phyloP scores from a whole-genome alignment of 2,797 vertebrate species.

The Hydrocynus forskahlii region DNA sequence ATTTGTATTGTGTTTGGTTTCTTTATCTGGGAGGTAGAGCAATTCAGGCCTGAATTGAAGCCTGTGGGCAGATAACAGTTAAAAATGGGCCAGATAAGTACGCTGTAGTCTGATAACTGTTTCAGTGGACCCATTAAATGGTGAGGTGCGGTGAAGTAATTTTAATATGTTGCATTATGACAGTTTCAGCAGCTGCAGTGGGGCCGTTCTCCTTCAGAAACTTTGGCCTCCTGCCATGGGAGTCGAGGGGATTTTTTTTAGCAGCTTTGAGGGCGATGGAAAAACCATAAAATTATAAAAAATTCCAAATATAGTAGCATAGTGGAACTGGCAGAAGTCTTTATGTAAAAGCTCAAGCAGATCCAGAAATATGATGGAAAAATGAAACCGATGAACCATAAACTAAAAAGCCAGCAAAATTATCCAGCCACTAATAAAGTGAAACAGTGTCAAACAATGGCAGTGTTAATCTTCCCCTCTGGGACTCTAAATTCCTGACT shows the following conservation, averaged over 20 bases:
- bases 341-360: neutral
- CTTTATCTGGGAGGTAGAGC: slow-evolving; percentile 2
- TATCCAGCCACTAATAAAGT: slow-evolving; percentile 7
- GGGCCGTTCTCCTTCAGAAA: neutral
- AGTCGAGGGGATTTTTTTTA: neutral
- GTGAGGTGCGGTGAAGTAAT: neutral
- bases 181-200: slow-evolving; percentile 1
- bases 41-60: neutral
- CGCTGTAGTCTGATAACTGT: neutral
- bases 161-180: slow-evolving; percentile 23
- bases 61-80: neutral
- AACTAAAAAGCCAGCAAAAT: neutral
- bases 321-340: neutral
- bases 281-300: slow-evolving; percentile 1
- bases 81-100: neutral
- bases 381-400: slow-evolving; percentile 1
- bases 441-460: slow-evolving; percentile 29
- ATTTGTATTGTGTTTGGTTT: neutral
- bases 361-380: slow-evolving; percentile 14
- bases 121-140: slow-evolving; percentile 14
- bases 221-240: slow-evolving; percentile 1
- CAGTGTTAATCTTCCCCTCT: neutral
- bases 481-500: slow-evolving; percentile 30
- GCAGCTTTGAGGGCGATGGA: slow-evolving; percentile 9
- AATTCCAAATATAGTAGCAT: slow-evolving; percentile 6